Evolutionary conservation across 92 coral and sea anemone genomes (phyloP).

Genomic region (Bergia sp.): DNA sequence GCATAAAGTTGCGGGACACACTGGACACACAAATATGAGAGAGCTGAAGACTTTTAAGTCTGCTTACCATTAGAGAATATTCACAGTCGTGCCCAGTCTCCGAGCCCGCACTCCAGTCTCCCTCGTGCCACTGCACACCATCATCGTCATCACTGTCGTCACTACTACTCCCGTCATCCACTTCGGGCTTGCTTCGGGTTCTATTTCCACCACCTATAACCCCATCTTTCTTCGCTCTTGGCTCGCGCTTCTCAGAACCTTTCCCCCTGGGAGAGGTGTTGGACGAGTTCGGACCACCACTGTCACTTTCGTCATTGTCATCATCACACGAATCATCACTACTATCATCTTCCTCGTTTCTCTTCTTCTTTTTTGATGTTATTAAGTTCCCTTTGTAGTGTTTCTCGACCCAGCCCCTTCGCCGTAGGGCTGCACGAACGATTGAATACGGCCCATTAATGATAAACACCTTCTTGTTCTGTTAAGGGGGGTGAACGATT

Average conservation of each 20-base stretch:
- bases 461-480: constrained; percentile 78
- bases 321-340: constrained; percentile 64
- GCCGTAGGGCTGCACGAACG: constrained; percentile 87
- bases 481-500: neutral
- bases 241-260: constrained; percentile 15
- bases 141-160: constrained; percentile 71
- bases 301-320: constrained; percentile 67
- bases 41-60: neutral
- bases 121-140: constrained; percentile 58
- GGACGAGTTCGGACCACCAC: constrained; percentile 41
- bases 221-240: constrained; percentile 6
- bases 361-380: constrained; percentile 46
- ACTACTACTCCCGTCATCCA: constrained; percentile 60
- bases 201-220: constrained; percentile 15
- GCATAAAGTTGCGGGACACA: too few species aligned
- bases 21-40: too few species aligned
- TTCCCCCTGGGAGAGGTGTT: constrained; percentile 53
- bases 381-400: constrained; percentile 80
- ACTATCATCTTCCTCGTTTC: constrained; percentile 57
- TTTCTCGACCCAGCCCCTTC: constrained; percentile 96
- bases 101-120: constrained; percentile 95
- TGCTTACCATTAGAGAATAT: constrained; percentile 89
- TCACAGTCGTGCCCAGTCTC: constrained; percentile 91
- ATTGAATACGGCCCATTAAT: constrained; percentile 95
- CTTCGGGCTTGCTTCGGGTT: constrained; percentile 41